Conservation (phyloP, 2,888 invertebrate genomes). For the Thecophora atra region DNA sequence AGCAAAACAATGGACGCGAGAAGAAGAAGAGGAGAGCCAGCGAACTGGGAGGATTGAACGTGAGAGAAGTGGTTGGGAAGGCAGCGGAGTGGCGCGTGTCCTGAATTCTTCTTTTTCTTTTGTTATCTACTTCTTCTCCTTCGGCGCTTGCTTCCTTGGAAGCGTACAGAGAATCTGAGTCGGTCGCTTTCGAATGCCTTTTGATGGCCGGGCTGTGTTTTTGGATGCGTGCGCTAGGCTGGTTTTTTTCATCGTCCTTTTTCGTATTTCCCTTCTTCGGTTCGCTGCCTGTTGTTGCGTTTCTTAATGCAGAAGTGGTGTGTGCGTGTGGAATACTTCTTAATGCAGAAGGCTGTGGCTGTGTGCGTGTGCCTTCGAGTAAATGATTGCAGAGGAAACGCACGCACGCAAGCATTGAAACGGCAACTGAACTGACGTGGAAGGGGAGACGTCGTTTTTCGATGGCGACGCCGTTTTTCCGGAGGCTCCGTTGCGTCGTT, state of each 20-base stretch:
- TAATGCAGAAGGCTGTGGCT: background rate
- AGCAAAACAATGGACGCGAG: conserved; percentile 1
- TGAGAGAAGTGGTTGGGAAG: conserved; percentile 9
- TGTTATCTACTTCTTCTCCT: too few species aligned
- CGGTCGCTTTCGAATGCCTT: conserved; percentile 30
- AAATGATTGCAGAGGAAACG: too few species aligned
- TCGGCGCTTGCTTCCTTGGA: too few species aligned
- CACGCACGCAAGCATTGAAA: too few species aligned
- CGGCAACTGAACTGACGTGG: too few species aligned
- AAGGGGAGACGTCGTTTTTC: conserved; percentile 18
- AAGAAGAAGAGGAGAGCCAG: background rate
- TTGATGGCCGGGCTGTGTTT: conserved; percentile 51
- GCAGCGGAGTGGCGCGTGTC: background rate
- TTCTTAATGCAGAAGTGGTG: background rate
- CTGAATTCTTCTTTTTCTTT: too few species aligned
- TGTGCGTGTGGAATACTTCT: background rate
- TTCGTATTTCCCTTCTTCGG: conserved; percentile 12
- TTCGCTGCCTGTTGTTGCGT: conserved; percentile 11
- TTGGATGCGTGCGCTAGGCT: conserved; percentile 49
- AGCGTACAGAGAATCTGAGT: background rate
- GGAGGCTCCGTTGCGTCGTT: background rate
- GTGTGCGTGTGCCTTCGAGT: background rate
- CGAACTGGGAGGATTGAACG: background rate
- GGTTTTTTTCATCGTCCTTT: conserved; percentile 45
- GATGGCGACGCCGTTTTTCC: background rate